Evolutionary conservation across 2,888 invertebrate genomes (phyloP).

Genomic region (Eupithecia inturbata): DNA sequence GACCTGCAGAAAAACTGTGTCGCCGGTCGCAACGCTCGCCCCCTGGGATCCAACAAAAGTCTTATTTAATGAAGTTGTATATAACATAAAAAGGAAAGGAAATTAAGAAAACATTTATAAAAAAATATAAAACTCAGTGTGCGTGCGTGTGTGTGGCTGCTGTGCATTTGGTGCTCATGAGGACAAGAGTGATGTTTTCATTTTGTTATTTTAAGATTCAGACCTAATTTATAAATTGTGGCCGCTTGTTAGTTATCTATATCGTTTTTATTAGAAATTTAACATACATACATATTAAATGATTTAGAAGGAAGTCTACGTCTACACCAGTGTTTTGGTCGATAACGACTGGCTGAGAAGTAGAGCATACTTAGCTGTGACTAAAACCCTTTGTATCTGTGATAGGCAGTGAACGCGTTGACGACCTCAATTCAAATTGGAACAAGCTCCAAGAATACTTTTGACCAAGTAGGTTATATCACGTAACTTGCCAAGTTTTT

Average conservation of each 20-base stretch:
- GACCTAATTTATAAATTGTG: background rate
- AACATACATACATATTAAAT: background rate
- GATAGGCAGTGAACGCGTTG: background rate
- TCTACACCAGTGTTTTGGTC: background rate
- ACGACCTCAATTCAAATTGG: conserved; percentile 7
- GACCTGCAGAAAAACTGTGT: too few species aligned
- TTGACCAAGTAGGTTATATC: conserved; percentile 8
- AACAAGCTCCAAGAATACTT: conserved; percentile 3
- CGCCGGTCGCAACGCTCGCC: too few species aligned
- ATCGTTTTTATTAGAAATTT: background rate
- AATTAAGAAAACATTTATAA: too few species aligned
- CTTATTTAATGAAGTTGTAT: too few species aligned
- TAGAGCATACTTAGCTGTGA: background rate
- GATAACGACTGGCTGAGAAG: background rate
- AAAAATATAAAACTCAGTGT: too few species aligned
- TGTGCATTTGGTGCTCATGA: too few species aligned
- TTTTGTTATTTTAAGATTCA: background rate
- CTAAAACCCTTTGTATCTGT: background rate
- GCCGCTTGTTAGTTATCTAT: background rate
- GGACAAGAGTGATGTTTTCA: too few species aligned
- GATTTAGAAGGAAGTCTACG: background rate
- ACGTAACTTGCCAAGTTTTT: conserved; percentile 24
- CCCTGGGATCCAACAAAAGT: too few species aligned
- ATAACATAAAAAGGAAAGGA: too few species aligned
- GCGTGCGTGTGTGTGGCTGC: too few species aligned